Evolutionary conservation across 2,797 vertebrate species (phyloP).

Genomic region (Spinus pinus): DNA sequence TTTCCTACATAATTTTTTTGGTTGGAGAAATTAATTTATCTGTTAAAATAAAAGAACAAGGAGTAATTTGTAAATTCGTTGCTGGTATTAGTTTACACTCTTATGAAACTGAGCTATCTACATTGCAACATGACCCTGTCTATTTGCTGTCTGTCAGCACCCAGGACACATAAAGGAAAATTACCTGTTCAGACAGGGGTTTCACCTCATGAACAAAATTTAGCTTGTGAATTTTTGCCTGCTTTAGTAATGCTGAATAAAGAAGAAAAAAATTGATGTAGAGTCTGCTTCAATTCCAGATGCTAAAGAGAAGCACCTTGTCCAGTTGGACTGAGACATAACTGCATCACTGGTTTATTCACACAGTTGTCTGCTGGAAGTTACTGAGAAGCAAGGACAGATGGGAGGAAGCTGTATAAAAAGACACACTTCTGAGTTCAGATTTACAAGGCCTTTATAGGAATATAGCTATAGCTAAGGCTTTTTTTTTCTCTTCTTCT

Average conservation of each 20-base stretch:
- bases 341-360: not conserved
- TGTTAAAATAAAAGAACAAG: not conserved
- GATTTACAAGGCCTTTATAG: not conserved
- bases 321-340: not conserved
- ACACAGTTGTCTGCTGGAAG: not conserved
- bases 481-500: accelerated
- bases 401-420: not conserved
- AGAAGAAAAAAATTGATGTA: not conserved
- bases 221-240: not conserved
- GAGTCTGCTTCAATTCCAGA: not conserved
- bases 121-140: not conserved
- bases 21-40: not conserved
- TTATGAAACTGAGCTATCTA: not conserved
- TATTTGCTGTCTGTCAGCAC: not conserved
- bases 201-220: not conserved
- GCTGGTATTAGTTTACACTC: accelerated
- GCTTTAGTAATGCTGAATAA: not conserved
- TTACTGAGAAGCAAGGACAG: not conserved
- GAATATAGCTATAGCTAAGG: accelerated
- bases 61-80: not conserved
- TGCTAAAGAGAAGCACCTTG: not conserved
- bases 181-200: not conserved
- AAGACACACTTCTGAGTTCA: not conserved
- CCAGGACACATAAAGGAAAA: not conserved
- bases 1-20: not conserved